A percentile compares a stretch with the other conserved stretches of the same genome.
phyloP scores from a whole-genome alignment of 2,797 vertebrate genomes.

The Limnodromus scolopaceus region DNA sequence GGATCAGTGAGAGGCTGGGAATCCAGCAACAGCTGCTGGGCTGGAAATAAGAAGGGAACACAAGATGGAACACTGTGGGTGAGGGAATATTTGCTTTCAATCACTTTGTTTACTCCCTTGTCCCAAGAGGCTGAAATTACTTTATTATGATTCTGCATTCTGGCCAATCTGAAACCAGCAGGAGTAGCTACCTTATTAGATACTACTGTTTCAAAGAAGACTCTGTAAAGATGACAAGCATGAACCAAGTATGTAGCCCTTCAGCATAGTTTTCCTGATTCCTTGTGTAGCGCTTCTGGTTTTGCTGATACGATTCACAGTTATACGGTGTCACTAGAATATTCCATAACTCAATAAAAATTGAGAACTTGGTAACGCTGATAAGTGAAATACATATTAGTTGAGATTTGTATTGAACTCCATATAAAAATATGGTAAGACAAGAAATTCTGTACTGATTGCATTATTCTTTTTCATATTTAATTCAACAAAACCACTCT shows the following conservation, averaged over 20 bases:
- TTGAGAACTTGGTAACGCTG: background rate
- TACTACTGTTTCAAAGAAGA: background rate
- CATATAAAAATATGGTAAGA: slow-evolving; percentile 40
- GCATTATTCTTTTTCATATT: slow-evolving; percentile 68
- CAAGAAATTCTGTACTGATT: slow-evolving; percentile 38
- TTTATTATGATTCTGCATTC: background rate
- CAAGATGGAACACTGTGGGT: background rate
- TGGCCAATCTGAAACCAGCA: background rate
- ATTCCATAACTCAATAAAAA: background rate
- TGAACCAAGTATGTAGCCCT: background rate
- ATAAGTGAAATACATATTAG: background rate
- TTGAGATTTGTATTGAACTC: slow-evolving; percentile 33
- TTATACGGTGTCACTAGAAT: background rate
- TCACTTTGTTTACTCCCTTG: background rate
- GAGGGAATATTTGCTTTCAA: background rate
- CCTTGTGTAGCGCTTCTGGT: background rate
- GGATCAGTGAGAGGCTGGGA: background rate
- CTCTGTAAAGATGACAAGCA: background rate
- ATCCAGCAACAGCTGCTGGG: background rate
- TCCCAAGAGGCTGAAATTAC: background rate
- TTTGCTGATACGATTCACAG: background rate
- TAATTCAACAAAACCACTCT: slow-evolving; percentile 61
- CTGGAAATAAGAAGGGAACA: background rate
- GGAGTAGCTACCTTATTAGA: background rate
- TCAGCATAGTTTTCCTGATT: background rate